Evolutionary conservation across 2,113 vertebrate species (phyloP), one percentile per base, ranked within the genome.

Genomic region (Acanthochromis polyacanthus): DNA sequence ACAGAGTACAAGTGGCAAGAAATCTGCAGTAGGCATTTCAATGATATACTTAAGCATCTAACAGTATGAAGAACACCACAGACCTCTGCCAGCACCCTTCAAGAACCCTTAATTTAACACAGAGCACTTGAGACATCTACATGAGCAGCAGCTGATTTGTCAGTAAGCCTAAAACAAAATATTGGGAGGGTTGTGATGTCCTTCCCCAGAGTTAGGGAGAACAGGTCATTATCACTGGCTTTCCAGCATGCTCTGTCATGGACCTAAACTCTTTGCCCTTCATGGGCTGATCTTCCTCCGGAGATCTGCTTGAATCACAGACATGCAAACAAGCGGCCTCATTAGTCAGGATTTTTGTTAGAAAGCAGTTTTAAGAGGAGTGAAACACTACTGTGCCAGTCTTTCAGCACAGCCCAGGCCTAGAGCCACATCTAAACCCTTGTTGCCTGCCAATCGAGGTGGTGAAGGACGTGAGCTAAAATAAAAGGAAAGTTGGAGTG

Each of bases 381-480:
- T 70, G 52, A 76, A 81, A 61, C n/a, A 17, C 40, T 59, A 68
- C 66, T 25, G 3, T 71, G 30, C 23, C 51, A 75, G 36, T 67
- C 43, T 75, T 51, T 64, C 58, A 75, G 30, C 40, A 72, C 12
- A 36, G 20, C 61, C 25, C 22, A 43, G 66, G 28, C 68, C 22
- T 16, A 66, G 28, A 77, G 69, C 55, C 67, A 80, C 53, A 56
- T 77, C 73, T 67, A 62, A 88, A 89, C 56, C 51, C 63, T 16
- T 17, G 36, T 52, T 73, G 83, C 83, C 78, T 85, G 86, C 77
- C 76, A 88, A 22, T 75, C 5, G 82, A 92, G 83, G 93, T 93
- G 91, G 91, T 94, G 88, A 94, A 94, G 93, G 92, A 89, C 93
- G 78, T 71, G 83, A 25, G 75, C 88, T 80, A 93, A 93, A 93